Evolutionary conservation across 2,113 vertebrate genomes (phyloP).

Genomic region (Arothron firmamentum): DNA sequence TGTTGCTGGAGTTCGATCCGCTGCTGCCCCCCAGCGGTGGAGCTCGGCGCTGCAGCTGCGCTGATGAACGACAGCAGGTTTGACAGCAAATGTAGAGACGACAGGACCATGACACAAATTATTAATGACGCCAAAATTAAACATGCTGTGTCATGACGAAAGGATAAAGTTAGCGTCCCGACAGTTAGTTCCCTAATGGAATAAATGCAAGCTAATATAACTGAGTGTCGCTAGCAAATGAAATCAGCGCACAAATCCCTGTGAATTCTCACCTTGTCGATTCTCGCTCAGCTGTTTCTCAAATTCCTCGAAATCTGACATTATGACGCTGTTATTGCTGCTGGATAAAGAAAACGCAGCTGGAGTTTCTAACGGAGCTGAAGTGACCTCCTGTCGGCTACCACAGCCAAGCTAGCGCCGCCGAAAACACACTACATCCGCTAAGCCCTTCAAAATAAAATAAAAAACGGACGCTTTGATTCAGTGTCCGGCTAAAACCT

Average conservation of each 20-base stretch:
- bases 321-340: conserved; percentile 3
- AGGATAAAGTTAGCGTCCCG: conserved; percentile 17
- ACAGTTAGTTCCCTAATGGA: conserved; percentile 38
- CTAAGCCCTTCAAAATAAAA: conserved; percentile 29
- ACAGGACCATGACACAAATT: neutral
- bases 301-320: conserved; percentile 80
- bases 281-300: conserved; percentile 78
- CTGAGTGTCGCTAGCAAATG: conserved; percentile 26
- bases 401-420: too few relatives aligned
- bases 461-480: neutral
- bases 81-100: too few relatives aligned
- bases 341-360: neutral
- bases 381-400: too few relatives aligned
- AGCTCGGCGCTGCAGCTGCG: too few relatives aligned
- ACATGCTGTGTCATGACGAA: too few relatives aligned
- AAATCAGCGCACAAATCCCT: neutral
- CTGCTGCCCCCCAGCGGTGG: too few relatives aligned
- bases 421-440: conserved; percentile 13
- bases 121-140: neutral
- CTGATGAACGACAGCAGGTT: too few relatives aligned
- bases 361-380: neutral
- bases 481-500: too few relatives aligned
- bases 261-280: conserved; percentile 64
- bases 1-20: neutral
- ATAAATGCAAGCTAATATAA: neutral